phyloP scores from a whole-genome alignment of 2,888 invertebrate genomes.

The Drosophila maculinotata region DNA sequence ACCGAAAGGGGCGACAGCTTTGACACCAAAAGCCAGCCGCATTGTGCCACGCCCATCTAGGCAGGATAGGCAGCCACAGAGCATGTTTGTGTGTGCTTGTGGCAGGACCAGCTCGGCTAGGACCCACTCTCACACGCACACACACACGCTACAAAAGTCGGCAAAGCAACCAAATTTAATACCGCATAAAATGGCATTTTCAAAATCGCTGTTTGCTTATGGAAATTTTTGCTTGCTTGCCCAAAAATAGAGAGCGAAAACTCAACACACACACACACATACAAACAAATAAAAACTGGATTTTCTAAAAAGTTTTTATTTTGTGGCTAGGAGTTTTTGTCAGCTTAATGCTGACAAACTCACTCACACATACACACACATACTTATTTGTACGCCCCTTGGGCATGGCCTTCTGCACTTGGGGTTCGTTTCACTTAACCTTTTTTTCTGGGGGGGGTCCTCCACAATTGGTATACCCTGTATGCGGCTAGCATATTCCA shows the following conservation, averaged over 20 bases:
- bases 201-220: slow-evolving; percentile 68
- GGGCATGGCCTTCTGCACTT: slow-evolving; percentile 48
- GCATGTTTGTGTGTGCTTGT: slow-evolving; percentile 51
- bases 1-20: slow-evolving; percentile 59
- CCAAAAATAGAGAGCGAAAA: slow-evolving; percentile 19
- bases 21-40: slow-evolving; percentile 76
- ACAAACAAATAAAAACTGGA: slow-evolving; percentile 6
- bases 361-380: slow-evolving; percentile 7
- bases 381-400: slow-evolving; percentile 11
- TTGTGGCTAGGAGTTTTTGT: slow-evolving; percentile 64
- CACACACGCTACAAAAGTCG: slow-evolving; percentile 21
- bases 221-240: slow-evolving; percentile 48
- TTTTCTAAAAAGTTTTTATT: slow-evolving; percentile 67
- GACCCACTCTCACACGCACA: slow-evolving; percentile 25
- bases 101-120: slow-evolving; percentile 29
- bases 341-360: slow-evolving; percentile 48
- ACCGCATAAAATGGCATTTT: slow-evolving; percentile 59
- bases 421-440: slow-evolving; percentile 73
- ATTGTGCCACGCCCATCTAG: slow-evolving; percentile 65
- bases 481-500: slow-evolving; percentile 18
- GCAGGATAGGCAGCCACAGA: slow-evolving; percentile 21
- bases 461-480: slow-evolving; percentile 25
- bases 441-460: slow-evolving; percentile 26
- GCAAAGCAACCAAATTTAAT: slow-evolving; percentile 48
- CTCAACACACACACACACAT: slow-evolving; percentile 13